Conservation (phyloP, 2,797 vertebrate species). For the Dendrocincla tyrannina region DNA sequence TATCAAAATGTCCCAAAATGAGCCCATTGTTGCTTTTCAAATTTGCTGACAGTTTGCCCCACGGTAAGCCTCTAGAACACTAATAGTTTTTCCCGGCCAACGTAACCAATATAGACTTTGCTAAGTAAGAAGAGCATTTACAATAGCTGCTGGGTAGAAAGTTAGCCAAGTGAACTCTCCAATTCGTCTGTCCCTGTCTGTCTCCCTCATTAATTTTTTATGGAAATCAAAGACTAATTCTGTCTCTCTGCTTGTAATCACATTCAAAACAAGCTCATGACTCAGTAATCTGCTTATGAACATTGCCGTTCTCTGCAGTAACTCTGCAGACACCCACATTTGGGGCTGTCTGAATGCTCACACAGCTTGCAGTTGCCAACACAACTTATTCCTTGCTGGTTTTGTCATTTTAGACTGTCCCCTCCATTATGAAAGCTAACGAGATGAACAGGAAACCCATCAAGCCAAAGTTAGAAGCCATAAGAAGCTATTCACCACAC, state of each 20-base stretch:
- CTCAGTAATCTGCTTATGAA: conserved; percentile 57
- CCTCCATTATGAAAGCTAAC: conserved; percentile 42
- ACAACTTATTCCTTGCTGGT: not conserved
- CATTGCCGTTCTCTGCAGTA: conserved; percentile 1
- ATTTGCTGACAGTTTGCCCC: conserved; percentile 15
- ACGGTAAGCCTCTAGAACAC: not conserved
- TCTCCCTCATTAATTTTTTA: conserved; percentile 47
- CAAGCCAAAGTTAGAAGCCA: conserved; percentile 11
- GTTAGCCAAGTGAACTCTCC: conserved; percentile 51
- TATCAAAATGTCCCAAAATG: conserved; percentile 35
- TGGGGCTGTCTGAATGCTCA: conserved; percentile 23
- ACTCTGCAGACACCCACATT: conserved; percentile 6
- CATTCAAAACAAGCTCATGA: conserved; percentile 50
- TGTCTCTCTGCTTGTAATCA: conserved; percentile 40
- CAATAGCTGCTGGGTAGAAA: conserved; percentile 43
- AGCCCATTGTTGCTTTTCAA: not conserved
- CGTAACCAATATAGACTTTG: not conserved
- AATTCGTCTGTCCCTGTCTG: not conserved
- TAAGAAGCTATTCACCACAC: conserved; percentile 51
- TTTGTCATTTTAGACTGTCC: conserved; percentile 18
- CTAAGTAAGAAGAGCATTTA: conserved; percentile 34
- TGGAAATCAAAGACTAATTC: conserved; percentile 46
- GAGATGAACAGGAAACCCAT: conserved; percentile 50
- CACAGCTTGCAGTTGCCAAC: conserved; percentile 25
- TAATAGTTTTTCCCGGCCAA: conserved; percentile 13